A percentile compares a stretch with the other conserved stretches of the same genome.
Evolutionary conservation across 2,113 vertebrate genomes (phyloP).

Genomic region (Myrmophylax atrothorax): DNA sequence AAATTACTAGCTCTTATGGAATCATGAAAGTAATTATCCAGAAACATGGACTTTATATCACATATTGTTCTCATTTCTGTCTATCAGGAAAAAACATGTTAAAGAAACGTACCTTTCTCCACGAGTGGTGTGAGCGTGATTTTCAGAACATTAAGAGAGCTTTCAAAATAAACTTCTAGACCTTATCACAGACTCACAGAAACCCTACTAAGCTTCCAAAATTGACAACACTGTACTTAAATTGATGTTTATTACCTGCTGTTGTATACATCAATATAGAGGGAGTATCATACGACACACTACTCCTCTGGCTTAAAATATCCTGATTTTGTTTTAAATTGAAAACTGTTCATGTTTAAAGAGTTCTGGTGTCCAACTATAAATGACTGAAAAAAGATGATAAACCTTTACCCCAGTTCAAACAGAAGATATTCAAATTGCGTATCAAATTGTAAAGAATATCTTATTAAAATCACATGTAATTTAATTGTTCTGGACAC

Average conservation of each 20-base stretch:
- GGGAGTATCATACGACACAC: not conserved
- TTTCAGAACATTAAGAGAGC: not conserved
- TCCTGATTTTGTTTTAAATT: not conserved
- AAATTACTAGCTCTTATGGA: conserved; percentile 36
- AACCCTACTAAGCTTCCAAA: not conserved
- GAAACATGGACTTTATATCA: conserved; percentile 5
- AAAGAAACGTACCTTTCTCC: not conserved
- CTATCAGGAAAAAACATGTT: not conserved
- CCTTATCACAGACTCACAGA: not conserved
- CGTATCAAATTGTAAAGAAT: not conserved
- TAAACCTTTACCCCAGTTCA: not conserved
- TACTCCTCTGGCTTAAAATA: not conserved
- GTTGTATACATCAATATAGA: not conserved
- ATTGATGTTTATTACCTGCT: not conserved
- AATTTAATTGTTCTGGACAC: not conserved
- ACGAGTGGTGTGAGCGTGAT: not conserved
- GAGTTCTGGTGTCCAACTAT: not conserved
- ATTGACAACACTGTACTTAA: not conserved
- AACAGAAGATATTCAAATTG: not conserved
- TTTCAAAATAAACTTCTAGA: not conserved
- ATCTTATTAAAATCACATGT: not conserved
- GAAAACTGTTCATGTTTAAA: not conserved
- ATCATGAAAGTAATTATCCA: conserved; percentile 30
- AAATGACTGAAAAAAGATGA: not conserved
- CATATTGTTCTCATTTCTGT: not conserved